Percentiles rank a stretch among this genome's conserved stretches.
phyloP scores from a whole-genome alignment of 2,888 invertebrate species.

The Ennomos fuscantarius region DNA sequence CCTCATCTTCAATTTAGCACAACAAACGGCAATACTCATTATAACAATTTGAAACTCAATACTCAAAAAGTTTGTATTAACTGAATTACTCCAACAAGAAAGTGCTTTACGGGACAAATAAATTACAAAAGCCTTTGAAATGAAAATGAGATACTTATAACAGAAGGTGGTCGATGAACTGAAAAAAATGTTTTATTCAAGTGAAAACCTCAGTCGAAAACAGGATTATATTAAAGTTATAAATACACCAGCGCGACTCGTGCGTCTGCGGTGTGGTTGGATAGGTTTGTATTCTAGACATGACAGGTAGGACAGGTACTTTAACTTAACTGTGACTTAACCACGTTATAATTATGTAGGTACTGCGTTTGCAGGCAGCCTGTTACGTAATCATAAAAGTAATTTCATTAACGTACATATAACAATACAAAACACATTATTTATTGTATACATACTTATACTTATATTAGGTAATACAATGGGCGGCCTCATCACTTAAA shows the following conservation, averaged over 20 bases:
- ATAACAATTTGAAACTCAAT: conserved; percentile 21
- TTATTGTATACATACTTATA: too few relatives aligned
- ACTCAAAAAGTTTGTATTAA: conserved; percentile 19
- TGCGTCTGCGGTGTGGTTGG: conserved; percentile 4
- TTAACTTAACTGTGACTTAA: too few relatives aligned
- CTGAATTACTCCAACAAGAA: conserved; percentile 20
- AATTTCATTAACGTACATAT: too few relatives aligned
- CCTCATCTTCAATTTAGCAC: conserved; percentile 13
- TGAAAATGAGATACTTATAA: conserved; percentile 25
- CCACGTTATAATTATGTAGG: too few relatives aligned
- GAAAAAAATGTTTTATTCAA: conserved; percentile 31
- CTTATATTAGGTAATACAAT: too few relatives aligned
- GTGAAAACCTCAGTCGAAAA: conserved; percentile 21
- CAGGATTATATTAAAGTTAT: conserved; percentile 13
- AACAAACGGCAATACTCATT: conserved; percentile 14
- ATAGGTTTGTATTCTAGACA: too few relatives aligned
- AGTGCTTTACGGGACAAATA: conserved; percentile 26
- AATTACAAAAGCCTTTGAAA: conserved; percentile 25
- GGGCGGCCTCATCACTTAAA: too few relatives aligned
- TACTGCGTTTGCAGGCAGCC: too few relatives aligned
- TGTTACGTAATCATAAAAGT: too few relatives aligned
- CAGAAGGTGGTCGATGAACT: conserved; percentile 28
- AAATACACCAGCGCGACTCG: neutral
- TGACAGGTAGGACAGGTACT: too few relatives aligned
- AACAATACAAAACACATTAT: too few relatives aligned